Conservation (phyloP, 2,113 vertebrate species). For the Petroica traversi region DNA sequence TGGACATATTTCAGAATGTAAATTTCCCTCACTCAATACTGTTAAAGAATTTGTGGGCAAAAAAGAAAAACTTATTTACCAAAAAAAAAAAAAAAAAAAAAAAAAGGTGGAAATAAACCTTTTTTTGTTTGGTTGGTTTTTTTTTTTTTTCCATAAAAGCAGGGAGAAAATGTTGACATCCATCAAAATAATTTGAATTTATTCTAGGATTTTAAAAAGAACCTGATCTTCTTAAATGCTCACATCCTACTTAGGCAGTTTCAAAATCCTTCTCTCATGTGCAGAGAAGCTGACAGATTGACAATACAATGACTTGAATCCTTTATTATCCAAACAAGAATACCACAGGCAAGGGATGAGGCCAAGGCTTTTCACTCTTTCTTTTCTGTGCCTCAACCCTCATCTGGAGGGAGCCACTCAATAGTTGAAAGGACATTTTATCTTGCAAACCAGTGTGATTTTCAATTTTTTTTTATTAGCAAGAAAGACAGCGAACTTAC, state of each 20-base stretch:
- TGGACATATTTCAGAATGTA: not conserved
- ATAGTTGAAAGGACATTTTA: not conserved
- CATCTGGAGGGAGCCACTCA: not conserved
- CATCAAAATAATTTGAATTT: not conserved
- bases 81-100: not conserved
- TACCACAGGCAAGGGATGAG: not conserved
- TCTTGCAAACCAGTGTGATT: not conserved
- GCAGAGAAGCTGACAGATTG: not conserved
- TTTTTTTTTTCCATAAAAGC: not conserved
- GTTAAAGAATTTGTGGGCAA: not conserved
- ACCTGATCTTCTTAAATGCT: slow-evolving; percentile 1
- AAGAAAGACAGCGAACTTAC: not conserved
- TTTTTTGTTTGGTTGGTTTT: too few species aligned
- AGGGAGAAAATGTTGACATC: not conserved
- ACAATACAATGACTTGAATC: not conserved
- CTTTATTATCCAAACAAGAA: slow-evolving; percentile 3
- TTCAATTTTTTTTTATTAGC: not conserved
- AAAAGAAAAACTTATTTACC: not conserved
- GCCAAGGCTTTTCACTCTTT: not conserved
- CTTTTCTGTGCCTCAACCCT: not conserved
- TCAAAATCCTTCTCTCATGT: not conserved
- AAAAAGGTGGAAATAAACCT: not conserved
- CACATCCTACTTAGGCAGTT: not conserved
- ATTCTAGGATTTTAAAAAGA: not conserved
- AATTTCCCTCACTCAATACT: not conserved